phyloP scores from a whole-genome alignment of 2,797 vertebrate species.

The Sebastiscus albofasciatus region DNA sequence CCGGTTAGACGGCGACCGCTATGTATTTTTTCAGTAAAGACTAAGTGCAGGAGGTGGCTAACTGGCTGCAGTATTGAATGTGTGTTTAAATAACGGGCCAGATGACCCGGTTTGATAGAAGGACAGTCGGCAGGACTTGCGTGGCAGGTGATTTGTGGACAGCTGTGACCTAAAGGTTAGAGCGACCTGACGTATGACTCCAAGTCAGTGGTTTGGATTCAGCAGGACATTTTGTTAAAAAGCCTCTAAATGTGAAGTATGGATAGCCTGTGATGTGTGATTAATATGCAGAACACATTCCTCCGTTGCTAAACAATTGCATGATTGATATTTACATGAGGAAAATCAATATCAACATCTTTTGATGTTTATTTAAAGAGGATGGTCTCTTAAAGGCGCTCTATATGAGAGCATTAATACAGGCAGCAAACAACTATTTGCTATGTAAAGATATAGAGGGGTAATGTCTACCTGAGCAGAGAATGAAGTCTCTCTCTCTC shows the following conservation, averaged over 20 bases:
- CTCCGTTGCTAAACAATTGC: neutral
- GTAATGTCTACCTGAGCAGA: neutral
- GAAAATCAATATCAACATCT: neutral
- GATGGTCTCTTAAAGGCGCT: neutral
- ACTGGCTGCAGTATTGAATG: slow-evolving; percentile 29
- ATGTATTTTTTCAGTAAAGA: slow-evolving; percentile 44
- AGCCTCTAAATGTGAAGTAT: neutral
- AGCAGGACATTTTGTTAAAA: neutral
- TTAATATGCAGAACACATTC: neutral
- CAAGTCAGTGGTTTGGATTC: neutral
- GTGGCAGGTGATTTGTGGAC: slow-evolving; percentile 6
- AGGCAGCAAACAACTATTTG: neutral
- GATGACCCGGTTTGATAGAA: slow-evolving; percentile 28
- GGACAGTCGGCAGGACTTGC: neutral
- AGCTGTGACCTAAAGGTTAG: neutral
- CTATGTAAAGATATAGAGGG: neutral
- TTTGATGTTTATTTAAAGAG: neutral
- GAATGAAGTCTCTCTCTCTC: too few relatives aligned
- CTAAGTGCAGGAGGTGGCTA: slow-evolving; percentile 23
- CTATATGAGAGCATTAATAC: neutral
- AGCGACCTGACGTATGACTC: neutral
- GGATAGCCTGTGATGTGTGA: neutral
- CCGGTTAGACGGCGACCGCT: slow-evolving; percentile 30
- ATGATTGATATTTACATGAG: neutral
- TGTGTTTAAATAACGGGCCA: slow-evolving; percentile 45